phyloP scores from a whole-genome alignment of 2,113 vertebrate species.

The Montifringilla adamsi region DNA sequence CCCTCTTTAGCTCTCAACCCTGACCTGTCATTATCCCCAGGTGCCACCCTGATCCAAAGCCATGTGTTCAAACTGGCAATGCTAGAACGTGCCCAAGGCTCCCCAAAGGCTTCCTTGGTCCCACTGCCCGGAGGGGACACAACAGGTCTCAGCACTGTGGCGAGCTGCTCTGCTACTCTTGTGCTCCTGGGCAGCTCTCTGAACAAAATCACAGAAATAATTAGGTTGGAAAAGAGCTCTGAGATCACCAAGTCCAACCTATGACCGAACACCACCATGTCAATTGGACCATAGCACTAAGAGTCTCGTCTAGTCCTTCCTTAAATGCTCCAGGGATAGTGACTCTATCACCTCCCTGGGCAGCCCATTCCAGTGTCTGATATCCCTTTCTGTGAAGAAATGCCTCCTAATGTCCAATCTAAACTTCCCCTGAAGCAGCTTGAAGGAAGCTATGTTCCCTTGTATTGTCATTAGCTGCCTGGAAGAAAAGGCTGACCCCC shows the following conservation, averaged over 20 bases:
- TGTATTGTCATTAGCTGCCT: too few relatives aligned
- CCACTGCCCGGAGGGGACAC: fast-evolving
- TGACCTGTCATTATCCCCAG: background rate
- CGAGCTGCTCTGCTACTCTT: fast-evolving
- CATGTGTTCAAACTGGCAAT: too few relatives aligned
- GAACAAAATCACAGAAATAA: background rate
- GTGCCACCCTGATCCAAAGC: background rate
- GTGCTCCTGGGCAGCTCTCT: fast-evolving
- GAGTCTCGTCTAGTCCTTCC: background rate
- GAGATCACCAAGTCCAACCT: background rate
- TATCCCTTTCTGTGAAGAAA: background rate
- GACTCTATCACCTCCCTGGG: background rate
- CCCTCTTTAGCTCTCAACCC: background rate
- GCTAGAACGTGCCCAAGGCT: fast-evolving
- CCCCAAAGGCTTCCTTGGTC: too few relatives aligned
- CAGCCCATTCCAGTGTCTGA: background rate
- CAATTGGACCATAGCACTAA: background rate
- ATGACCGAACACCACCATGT: fast-evolving
- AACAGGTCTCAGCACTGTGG: fast-evolving
- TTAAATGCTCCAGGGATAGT: background rate
- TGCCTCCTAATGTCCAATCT: background rate
- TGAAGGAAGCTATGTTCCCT: background rate
- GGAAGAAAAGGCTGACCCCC: background rate
- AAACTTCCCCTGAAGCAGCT: background rate
- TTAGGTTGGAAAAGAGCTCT: background rate